Conservation (phyloP, 2,888 invertebrate genomes). For the Apoderus coryli region DNA sequence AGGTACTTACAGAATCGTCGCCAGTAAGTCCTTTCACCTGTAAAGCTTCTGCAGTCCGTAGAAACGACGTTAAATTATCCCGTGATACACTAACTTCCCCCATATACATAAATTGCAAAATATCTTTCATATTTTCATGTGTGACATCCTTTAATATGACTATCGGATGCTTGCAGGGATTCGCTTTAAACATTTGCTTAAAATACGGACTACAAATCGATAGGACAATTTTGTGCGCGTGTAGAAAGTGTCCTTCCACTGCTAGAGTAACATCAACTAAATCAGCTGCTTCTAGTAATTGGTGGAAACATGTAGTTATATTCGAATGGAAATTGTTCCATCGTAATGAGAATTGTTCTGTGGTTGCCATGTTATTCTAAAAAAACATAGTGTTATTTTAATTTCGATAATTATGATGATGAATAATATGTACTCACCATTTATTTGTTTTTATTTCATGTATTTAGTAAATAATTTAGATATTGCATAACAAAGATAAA, state of each 20-base stretch:
- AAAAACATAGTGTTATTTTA: slow-evolving; percentile 1
- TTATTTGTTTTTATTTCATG: slow-evolving; percentile 11
- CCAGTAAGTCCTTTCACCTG: slow-evolving; percentile 55
- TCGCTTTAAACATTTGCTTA: slow-evolving; percentile 57
- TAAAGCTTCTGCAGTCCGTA: slow-evolving; percentile 54
- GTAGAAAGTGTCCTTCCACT: slow-evolving; percentile 60
- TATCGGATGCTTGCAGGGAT: slow-evolving; percentile 59
- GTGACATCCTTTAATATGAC: slow-evolving; percentile 58
- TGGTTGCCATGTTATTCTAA: slow-evolving; percentile 31
- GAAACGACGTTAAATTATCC: slow-evolving; percentile 52
- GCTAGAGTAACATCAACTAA: slow-evolving; percentile 66
- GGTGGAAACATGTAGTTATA: slow-evolving; percentile 56
- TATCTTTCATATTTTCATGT: slow-evolving; percentile 50
- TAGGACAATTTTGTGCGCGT: slow-evolving; percentile 63
- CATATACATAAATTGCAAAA: slow-evolving; percentile 59
- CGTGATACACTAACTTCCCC: slow-evolving; percentile 58
- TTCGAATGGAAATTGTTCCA: slow-evolving; percentile 72
- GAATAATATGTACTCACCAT: slow-evolving; percentile 26
- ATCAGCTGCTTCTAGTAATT: slow-evolving; percentile 53
- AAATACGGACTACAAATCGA: slow-evolving; percentile 70
- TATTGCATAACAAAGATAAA: slow-evolving; percentile 3
- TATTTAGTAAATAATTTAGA: neutral
- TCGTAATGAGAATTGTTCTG: slow-evolving; percentile 57
- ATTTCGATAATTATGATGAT: no score
- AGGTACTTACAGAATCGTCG: slow-evolving; percentile 31